A percentile compares a stretch with the other conserved stretches of the same genome.
phyloP scores from a whole-genome alignment of 2,113 vertebrate species.

The Petaurus breviceps region DNA sequence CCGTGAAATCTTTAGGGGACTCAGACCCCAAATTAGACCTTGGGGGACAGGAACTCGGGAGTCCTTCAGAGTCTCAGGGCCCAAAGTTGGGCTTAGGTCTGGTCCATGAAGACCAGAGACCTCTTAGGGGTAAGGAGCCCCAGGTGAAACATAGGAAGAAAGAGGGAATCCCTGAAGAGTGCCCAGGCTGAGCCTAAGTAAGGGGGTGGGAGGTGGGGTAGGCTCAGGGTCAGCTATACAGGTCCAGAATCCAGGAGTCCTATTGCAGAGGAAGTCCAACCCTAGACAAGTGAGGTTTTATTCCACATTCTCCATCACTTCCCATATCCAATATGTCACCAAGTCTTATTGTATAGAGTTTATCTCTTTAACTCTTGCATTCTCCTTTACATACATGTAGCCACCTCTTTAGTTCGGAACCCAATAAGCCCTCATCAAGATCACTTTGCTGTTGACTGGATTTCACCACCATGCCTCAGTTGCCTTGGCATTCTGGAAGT shows the following conservation, averaged over 20 bases:
- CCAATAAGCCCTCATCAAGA: too few species aligned
- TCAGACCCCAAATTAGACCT: neutral
- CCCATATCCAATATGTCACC: neutral
- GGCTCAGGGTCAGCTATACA: neutral
- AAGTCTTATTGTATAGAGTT: neutral
- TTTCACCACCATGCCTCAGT: too few species aligned
- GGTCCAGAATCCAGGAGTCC: too few species aligned
- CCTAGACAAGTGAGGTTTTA: neutral
- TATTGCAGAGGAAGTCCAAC: neutral
- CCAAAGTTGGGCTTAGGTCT: neutral
- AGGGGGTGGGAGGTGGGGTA: too few species aligned
- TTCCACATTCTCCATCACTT: neutral
- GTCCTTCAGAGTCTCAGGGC: neutral
- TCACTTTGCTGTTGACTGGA: too few species aligned
- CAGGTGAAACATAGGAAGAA: too few species aligned
- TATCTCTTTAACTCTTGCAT: neutral
- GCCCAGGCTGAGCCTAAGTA: too few species aligned
- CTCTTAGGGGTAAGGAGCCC: neutral
- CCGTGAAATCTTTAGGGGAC: neutral
- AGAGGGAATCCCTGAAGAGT: neutral
- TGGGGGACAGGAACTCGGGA: too few species aligned
- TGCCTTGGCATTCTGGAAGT: too few species aligned
- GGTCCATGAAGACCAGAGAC: neutral
- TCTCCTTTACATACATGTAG: neutral
- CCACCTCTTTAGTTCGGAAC: too few species aligned